These are phyloP conservation scores for Hydropotes inermis DNA, from an alignment of 2,113 vertebrate genomes.

Conservation along the genomic window DNA sequence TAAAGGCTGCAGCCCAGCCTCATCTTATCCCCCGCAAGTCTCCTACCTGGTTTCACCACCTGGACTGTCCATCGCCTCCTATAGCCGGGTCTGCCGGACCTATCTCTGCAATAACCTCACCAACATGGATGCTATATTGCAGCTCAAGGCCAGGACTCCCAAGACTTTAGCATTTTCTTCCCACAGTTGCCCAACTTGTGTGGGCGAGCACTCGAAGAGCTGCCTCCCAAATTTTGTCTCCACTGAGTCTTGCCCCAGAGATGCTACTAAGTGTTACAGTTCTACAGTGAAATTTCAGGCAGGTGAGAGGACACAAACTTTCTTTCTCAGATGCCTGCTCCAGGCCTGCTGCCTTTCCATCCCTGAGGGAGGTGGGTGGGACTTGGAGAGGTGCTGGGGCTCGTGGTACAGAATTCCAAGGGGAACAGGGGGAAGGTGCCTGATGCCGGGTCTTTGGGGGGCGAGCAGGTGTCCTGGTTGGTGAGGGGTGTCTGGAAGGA, in stretches of 20 bases:
- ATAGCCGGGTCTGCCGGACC: conserved; percentile 40
- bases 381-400: not conserved
- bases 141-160: not conserved
- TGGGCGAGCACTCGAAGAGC: not conserved
- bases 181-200: conserved; percentile 45
- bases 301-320: conserved; percentile 51
- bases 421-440: not conserved
- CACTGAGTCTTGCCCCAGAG: not conserved
- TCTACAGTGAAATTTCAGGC: conserved; percentile 58
- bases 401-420: not conserved
- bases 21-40: conserved; percentile 11
- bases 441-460: not conserved
- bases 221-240: conserved; percentile 55
- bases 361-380: not conserved
- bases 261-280: conserved; percentile 22
- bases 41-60: conserved; percentile 60
- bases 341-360: not conserved
- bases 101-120: conserved; percentile 73
- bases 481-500: not conserved
- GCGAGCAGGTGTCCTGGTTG: not conserved
- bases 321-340: not conserved
- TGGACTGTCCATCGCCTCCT: conserved; percentile 61
- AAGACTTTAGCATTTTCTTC: not conserved
- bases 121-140: conserved; percentile 46
- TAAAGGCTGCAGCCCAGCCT: conserved; percentile 61